These are phyloP conservation scores for Eleutherodactylus coqui DNA, from an alignment of 2,797 vertebrate genomes.

Conservation along the genomic window DNA sequence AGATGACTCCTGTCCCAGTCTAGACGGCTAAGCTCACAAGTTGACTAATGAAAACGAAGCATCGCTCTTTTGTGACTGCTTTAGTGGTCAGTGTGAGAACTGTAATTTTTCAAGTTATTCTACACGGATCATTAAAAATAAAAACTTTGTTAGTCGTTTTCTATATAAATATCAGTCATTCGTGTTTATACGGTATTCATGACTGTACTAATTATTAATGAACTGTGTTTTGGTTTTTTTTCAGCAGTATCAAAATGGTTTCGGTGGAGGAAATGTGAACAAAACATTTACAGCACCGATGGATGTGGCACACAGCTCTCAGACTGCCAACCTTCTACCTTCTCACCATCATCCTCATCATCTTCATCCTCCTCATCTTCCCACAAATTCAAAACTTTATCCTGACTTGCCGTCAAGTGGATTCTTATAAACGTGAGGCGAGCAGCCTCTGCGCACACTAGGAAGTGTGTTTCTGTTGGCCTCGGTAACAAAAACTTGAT, in stretches of 20 bases:
- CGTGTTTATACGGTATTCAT: neutral
- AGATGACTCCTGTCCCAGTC: no score
- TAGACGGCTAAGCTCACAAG: no score
- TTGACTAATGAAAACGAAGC: no score
- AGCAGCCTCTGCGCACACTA: neutral
- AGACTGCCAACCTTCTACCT: constrained; percentile 70
- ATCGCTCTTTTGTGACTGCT: no score
- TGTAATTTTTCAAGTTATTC: no score
- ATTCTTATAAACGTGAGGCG: constrained; percentile 72
- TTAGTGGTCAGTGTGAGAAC: no score
- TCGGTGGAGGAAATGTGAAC: constrained; percentile 71
- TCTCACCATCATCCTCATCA: constrained; percentile 71
- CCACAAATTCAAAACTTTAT: constrained; percentile 73
- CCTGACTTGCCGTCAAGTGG: constrained; percentile 76
- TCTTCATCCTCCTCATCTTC: constrained; percentile 70
- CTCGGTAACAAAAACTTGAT: constrained; percentile 47
- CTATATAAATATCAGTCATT: no score
- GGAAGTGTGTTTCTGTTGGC: constrained; percentile 17
- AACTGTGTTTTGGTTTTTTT: neutral
- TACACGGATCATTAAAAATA: no score
- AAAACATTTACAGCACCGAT: constrained; percentile 73
- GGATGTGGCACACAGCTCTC: constrained; percentile 67
- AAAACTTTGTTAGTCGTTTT: no score
- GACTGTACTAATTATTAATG: neutral
- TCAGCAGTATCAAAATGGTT: constrained; percentile 76